Evolutionary conservation across 2,797 vertebrate species (phyloP), one percentile per base, ranked within the genome.

Genomic region (Diplodus sargus): DNA sequence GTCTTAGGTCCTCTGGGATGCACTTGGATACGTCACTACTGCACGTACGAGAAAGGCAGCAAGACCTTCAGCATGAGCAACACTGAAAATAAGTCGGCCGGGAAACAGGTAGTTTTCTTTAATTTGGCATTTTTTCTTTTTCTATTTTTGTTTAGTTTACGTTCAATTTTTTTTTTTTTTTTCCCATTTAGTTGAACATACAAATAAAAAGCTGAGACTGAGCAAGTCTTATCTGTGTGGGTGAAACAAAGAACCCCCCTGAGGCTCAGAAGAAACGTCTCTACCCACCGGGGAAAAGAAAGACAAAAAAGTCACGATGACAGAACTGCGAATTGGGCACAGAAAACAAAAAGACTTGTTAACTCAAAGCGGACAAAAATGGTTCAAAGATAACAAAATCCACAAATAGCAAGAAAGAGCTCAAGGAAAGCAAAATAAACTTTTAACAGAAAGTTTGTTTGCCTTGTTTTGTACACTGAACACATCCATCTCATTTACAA

Each of bases 21-120:
- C 93, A 96, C 97, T 0, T 99, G 98, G 98, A 94, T 94, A 16
- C 97, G 98, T 76, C 97, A 99, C 93, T 99, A 99, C 91, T 99
- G 98, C 91, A 98, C 96, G 0, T 99, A 99, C 0, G 97, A 99
- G 79, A 99, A 98, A 91, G 95, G 96, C 88, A 97, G 94, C 90
- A 99, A 98, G 90, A 96, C 96, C 47, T 99, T 99, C 82, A 95
- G 95, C 45, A 99, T 99, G 98, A 97, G 96, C 85, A 95, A 95
- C 93, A 96, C 96, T n/a, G 98, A 99, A 90, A 95, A 94, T 84
- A 99, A 99, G 85, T 97, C 97, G 52, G 92, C 95, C 51, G 96
- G 95, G 70, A 99, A 99, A 93, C 97, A 98, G 96, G 98, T 99
- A 39, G 23, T 48, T 60, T 30, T 25, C 15, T 63, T 79, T 25